A percentile compares a stretch with the other conserved stretches of the same genome.
Conservation (phyloP, 2,888 invertebrate species). For the Tipula lateralis region DNA sequence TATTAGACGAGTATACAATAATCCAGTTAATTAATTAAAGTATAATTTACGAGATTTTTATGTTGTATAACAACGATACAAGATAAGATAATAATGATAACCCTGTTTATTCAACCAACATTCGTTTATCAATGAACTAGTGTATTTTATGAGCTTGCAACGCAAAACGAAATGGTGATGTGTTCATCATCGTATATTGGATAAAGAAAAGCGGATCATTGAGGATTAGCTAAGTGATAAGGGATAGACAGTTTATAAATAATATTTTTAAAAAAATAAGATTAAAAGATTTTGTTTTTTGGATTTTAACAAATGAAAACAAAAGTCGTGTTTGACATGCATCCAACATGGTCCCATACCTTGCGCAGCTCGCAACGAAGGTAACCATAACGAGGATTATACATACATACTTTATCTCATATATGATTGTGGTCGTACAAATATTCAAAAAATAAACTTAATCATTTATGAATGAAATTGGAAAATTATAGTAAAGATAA, state of each 20-base stretch:
- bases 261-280: not conserved
- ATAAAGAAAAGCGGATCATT: not conserved
- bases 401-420: not conserved
- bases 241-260: not conserved
- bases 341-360: not conserved
- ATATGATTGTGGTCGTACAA: not conserved
- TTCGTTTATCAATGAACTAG: not conserved
- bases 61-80: not conserved
- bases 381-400: too few species aligned
- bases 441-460: not conserved
- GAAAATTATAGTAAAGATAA: not conserved
- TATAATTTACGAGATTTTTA: not conserved
- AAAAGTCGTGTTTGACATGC: not conserved
- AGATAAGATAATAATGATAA: not conserved
- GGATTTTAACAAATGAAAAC: not conserved
- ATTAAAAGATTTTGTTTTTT: not conserved
- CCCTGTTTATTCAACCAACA: not conserved
- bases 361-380: too few species aligned
- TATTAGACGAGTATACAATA: too few species aligned
- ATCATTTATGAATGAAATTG: not conserved
- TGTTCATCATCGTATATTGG: not conserved
- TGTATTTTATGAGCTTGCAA: not conserved
- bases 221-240: conserved; percentile 5
- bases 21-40: not conserved
- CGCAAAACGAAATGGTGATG: not conserved